Base-by-base conservation (phyloP, 2,797 vertebrate species). In the Hippoglossus hippoglossus region DNA sequence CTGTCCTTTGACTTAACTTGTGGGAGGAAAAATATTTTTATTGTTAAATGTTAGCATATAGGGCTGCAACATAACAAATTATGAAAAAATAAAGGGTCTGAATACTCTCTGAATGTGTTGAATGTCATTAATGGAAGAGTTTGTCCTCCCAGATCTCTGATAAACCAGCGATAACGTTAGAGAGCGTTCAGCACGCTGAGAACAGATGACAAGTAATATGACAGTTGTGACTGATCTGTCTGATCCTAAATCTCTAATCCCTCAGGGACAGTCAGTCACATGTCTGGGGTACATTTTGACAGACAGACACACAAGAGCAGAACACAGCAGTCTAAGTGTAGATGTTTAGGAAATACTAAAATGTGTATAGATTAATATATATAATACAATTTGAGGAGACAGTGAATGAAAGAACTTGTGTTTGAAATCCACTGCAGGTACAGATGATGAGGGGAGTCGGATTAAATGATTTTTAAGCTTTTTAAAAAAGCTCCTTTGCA, bases 161-260 rank as follows among this genome's bases (percentile, higher is more conserved):
- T 51, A 24, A 22, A 22, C 21, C 18, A 71, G 11, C 8, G 0
- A 36, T 25, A 21, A 28, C 1, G 3, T 69, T 34, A 63, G 21
- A 60, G 51, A 10, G 18, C 13, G 53, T 63, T 53, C n/a, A 19
- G 39, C 55, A 67, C 7, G 6, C 28, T 8, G 71, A 71, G 67
- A 49, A 66, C 70, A 70, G 51, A 74, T 39, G 57, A 87, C 71
- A 71, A 28, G 68, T 64, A 49, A 73, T 71, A 79, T 73, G 77
- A 80, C 73, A 71, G 80, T 80, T 85, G 72, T 80, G 78, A 81
- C 79, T 68, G 72, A 84, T 84, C 79, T 28, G 85, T 76, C 84
- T 88, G 84, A 84, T 87, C 83, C 80, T 71, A 79, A 82, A 85
- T 75, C 89, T 85, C 69, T 87, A 88, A 87, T 83, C 86, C 71